phyloP scores from a whole-genome alignment of 2,113 vertebrate species.

The Hydrolagus affinis region DNA sequence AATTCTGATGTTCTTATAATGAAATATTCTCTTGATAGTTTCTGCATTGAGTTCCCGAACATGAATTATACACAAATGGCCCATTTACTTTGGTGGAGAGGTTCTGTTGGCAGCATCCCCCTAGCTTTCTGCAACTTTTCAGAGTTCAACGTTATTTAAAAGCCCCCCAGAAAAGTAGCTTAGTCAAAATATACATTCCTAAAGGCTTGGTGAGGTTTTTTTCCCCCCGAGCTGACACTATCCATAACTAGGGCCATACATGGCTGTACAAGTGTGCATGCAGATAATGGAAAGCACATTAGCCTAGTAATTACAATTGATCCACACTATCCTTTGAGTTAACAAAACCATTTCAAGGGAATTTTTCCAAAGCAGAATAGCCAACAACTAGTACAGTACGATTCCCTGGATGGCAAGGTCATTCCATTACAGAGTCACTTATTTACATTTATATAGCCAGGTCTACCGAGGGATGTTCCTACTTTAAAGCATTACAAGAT shows the following conservation, averaged over 20 bases:
- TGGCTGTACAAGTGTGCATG: slow-evolving; percentile 2
- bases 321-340: slow-evolving; percentile 12
- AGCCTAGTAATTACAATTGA: slow-evolving; percentile 26
- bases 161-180: not conserved
- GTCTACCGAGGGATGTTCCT: not conserved
- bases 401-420: slow-evolving; percentile 19
- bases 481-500: slow-evolving; percentile 24
- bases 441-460: slow-evolving; percentile 30
- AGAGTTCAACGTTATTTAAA: slow-evolving; percentile 11
- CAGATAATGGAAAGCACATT: slow-evolving; percentile 27
- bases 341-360: not conserved
- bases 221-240: not conserved
- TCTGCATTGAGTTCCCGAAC: not conserved
- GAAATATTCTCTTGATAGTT: not conserved
- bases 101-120: not conserved
- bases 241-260: not conserved
- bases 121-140: slow-evolving; percentile 8
- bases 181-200: not conserved
- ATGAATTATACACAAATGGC: not conserved
- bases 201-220: not conserved
- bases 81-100: not conserved
- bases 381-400: not conserved
- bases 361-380: not conserved
- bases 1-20: slow-evolving; percentile 4
- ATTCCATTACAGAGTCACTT: slow-evolving; percentile 28